These are phyloP conservation scores for Philhelius pedissequus DNA, from an alignment of 2,888 invertebrate species.

Conservation along the genomic window DNA sequence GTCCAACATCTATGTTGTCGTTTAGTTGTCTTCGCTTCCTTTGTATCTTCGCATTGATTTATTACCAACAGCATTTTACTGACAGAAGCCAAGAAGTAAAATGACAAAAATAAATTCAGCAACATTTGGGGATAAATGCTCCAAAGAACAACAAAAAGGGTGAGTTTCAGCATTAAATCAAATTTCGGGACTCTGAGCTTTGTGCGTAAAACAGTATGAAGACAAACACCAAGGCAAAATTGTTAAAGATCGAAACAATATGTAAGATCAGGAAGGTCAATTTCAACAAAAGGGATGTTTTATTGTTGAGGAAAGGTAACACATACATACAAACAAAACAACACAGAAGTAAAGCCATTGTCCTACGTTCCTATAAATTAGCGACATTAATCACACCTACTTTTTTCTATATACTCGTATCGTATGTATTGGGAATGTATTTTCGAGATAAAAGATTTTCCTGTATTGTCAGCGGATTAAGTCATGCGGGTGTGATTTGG, in stretches of 20 bases:
- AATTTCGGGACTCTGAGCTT: slow-evolving; percentile 2
- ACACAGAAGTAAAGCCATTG: slow-evolving; percentile 51
- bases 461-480: neutral
- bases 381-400: slow-evolving; percentile 59
- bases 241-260: slow-evolving; percentile 63
- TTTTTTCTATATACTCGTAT: neutral
- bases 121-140: too few species aligned
- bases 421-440: neutral
- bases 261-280: slow-evolving; percentile 57
- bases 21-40: slow-evolving; percentile 35
- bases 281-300: slow-evolving; percentile 16
- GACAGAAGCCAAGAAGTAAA: slow-evolving; percentile 63
- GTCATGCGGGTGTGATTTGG: neutral
- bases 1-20: neutral
- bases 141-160: neutral
- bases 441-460: slow-evolving; percentile 5
- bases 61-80: slow-evolving; percentile 62
- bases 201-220: neutral
- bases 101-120: slow-evolving; percentile 26
- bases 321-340: neutral
- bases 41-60: slow-evolving; percentile 48
- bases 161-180: neutral
- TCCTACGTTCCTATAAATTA: slow-evolving; percentile 65
- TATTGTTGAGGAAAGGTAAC: neutral
- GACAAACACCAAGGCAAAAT: slow-evolving; percentile 39